Evolutionary conservation across 2,888 invertebrate species (phyloP), one percentile per base, ranked within the genome.

Genomic region (Aphrophora alni): DNA sequence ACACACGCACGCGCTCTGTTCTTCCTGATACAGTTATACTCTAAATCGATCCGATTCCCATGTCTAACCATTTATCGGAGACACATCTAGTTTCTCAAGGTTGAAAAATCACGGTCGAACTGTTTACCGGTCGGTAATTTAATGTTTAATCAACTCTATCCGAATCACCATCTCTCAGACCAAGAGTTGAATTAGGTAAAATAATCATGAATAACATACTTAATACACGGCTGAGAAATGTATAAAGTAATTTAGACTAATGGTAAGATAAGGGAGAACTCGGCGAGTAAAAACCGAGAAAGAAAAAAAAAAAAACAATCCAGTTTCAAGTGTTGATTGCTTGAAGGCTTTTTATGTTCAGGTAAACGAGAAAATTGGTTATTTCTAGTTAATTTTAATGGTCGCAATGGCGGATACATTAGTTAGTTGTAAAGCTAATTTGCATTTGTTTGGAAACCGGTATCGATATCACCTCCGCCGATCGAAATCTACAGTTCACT

Each of bases 371-470:
- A 59, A 21, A 59, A 59, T 59, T 21, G 59, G 21, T 59, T 59
- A 59, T 59, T 59, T 59, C 59, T 59, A 59, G 59, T 79, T 69
- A 79, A 25, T 74, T 77, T 79, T 79, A 79, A 79, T 79, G 78
- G 26, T 25, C 5, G 17, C 27, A 59, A 59, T 21, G 21, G 44
- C 12, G 68, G 26, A 14, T 69, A 25, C 73, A 51, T 78, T 59
- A 27, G 73, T 78, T 59, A 27, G 73, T 78, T 78, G 78, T 28
- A 5, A n/a, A 21, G 38, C 21, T 73, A 74, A 79, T 79, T 79
- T 79, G 78, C 78, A 79, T 79, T 79, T 73, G 74, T 79, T 79
- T 79, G 78, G 68, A 79, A 79, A 79, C 78, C 68, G 78, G 78
- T 68, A 73, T 28, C 21, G 27, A 21, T 79, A 74, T 79, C 74